These are phyloP conservation scores for Eurystomus gularis DNA, from an alignment of 2,113 vertebrate genomes.

Conservation along the genomic window DNA sequence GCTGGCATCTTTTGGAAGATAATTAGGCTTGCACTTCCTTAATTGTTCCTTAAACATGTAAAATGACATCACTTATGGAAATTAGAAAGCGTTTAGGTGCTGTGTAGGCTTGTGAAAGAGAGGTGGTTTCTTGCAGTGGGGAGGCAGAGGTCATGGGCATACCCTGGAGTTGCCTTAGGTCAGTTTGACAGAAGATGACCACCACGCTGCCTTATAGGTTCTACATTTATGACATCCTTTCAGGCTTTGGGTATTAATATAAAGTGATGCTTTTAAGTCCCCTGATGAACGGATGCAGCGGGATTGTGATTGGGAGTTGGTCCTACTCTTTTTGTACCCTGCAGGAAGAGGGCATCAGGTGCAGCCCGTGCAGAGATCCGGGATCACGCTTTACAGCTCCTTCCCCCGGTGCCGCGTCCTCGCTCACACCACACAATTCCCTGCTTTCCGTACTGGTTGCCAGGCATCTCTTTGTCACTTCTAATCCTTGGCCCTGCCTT, in stretches of 20 bases:
- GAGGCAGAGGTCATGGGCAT: not conserved
- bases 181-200: not conserved
- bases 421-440: rapidly evolving
- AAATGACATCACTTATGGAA: not conserved
- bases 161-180: not conserved
- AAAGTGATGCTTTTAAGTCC: not conserved
- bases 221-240: not conserved
- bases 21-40: not conserved
- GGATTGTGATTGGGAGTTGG: rapidly evolving
- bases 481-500: not conserved
- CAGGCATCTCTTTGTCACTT: not conserved
- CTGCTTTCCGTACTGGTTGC: not conserved
- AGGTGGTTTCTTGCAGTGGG: not conserved
- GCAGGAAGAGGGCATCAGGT: not conserved
- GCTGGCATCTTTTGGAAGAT: not conserved
- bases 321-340: rapidly evolving
- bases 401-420: not conserved
- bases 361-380: not conserved
- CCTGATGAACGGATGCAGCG: not conserved
- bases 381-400: too few relatives aligned
- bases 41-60: not conserved
- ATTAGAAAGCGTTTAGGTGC: not conserved
- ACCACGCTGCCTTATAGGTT: rapidly evolving
- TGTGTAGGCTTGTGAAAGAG: not conserved
- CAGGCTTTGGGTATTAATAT: not conserved